Percentiles rank a stretch among this genome's conserved stretches.
phyloP scores from a whole-genome alignment of 2,888 invertebrate genomes.

The Stomorhina lunata region DNA sequence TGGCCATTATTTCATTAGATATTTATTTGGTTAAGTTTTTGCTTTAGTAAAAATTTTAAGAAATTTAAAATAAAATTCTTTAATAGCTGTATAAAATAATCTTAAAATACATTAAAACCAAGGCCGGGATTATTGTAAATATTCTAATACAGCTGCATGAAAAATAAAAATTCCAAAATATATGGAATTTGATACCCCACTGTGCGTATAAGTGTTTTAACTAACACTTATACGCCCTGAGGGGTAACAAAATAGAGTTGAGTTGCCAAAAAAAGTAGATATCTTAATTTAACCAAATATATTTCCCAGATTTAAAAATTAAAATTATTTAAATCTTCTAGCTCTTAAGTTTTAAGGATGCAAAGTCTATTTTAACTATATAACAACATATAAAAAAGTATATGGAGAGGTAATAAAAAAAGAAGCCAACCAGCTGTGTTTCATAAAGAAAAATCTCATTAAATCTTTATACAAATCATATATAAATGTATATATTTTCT shows the following conservation, averaged over 20 bases:
- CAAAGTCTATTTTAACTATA: too few relatives aligned
- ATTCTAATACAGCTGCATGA: background rate
- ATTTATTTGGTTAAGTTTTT: background rate
- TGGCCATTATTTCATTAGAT: too few relatives aligned
- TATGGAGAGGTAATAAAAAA: background rate
- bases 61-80: background rate
- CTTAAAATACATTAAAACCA: slow-evolving; percentile 23
- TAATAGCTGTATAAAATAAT: slow-evolving; percentile 26
- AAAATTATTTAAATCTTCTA: slow-evolving; percentile 13
- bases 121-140: background rate
- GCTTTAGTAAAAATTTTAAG: background rate
- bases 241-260: background rate
- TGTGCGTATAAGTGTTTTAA: background rate
- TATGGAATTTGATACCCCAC: too few relatives aligned
- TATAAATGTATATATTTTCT: background rate
- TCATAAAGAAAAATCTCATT: background rate
- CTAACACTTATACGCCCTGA: background rate
- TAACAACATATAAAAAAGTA: too few relatives aligned
- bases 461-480: slow-evolving; percentile 2
- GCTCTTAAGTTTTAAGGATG: background rate
- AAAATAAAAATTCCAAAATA: too few relatives aligned
- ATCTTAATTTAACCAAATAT: background rate
- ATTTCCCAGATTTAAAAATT: slow-evolving; percentile 13
- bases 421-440: background rate
- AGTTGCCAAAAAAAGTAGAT: background rate